phyloP scores from a whole-genome alignment of 2,113 vertebrate species.

The Saccopteryx bilineata region DNA sequence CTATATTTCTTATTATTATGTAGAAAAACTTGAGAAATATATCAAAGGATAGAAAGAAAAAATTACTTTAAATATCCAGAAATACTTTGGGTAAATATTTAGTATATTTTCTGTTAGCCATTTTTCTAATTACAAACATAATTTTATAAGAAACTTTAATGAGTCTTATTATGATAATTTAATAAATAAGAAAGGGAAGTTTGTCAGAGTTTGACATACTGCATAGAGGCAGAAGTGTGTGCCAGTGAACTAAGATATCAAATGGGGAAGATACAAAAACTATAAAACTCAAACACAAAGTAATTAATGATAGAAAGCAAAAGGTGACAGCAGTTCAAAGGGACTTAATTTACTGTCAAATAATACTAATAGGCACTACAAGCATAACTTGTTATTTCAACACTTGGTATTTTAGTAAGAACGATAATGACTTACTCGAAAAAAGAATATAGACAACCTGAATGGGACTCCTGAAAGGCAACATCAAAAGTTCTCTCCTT shows the following conservation, averaged over 20 bases:
- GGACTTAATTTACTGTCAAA: conserved; percentile 49
- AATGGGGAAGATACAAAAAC: neutral
- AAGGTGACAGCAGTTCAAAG: neutral
- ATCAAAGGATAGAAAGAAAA: neutral
- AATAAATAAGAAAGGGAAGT: conserved; percentile 22
- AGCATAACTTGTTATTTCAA: neutral
- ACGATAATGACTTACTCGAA: conserved; percentile 25
- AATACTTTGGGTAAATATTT: conserved; percentile 36
- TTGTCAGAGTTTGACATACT: neutral
- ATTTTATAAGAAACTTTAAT: conserved; percentile 13
- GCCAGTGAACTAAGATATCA: conserved; percentile 32
- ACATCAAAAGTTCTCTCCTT: neutral
- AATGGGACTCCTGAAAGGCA: conserved; percentile 38
- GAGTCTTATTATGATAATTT: conserved; percentile 21
- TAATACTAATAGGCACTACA: neutral
- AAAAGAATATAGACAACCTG: conserved; percentile 1
- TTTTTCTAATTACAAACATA: conserved; percentile 23
- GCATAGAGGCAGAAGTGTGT: conserved; percentile 20
- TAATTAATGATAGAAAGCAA: neutral
- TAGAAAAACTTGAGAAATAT: conserved; percentile 16
- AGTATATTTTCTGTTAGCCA: neutral
- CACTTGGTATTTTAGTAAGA: conserved; percentile 51
- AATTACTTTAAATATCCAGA: neutral
- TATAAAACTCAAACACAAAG: conserved; percentile 30
- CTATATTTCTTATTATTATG: neutral